A percentile compares a stretch with the other conserved stretches of the same genome.
Evolutionary conservation across 2,113 vertebrate genomes (phyloP).

Genomic region (Cromileptes altivelis): DNA sequence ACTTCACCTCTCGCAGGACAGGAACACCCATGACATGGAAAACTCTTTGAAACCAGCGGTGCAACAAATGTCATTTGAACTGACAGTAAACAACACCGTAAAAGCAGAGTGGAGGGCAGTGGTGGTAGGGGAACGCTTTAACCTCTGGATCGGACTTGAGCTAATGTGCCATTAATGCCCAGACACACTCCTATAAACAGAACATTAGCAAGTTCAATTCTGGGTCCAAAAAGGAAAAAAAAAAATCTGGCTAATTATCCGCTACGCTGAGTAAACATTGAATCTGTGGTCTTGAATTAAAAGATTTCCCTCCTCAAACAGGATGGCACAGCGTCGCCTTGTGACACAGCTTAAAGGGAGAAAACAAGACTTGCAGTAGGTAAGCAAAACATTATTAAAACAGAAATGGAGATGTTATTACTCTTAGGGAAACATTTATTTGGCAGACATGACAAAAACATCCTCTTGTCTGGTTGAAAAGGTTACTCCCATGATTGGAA

Average conservation of each 20-base stretch:
- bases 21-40: slow-evolving; percentile 59
- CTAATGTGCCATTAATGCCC: slow-evolving; percentile 66
- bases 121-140: slow-evolving; percentile 10
- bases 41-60: slow-evolving; percentile 43
- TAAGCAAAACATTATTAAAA: slow-evolving; percentile 32
- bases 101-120: not conserved
- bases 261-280: slow-evolving; percentile 52
- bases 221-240: not conserved
- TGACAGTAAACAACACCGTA: slow-evolving; percentile 55
- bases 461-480: not conserved
- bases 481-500: not conserved
- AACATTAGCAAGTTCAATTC: slow-evolving; percentile 34
- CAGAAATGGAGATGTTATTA: not conserved
- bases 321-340: slow-evolving; percentile 19
- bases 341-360: slow-evolving; percentile 19
- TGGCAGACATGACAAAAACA: slow-evolving; percentile 23
- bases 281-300: slow-evolving; percentile 67
- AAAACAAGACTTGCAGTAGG: slow-evolving; percentile 39
- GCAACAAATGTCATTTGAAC: slow-evolving; percentile 44
- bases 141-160: slow-evolving; percentile 44
- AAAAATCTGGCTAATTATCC: slow-evolving; percentile 39
- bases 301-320: slow-evolving; percentile 66
- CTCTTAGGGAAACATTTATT: slow-evolving; percentile 7
- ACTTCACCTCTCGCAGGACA: slow-evolving; percentile 48
- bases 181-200: slow-evolving; percentile 56